Evolutionary conservation across 2,113 vertebrate genomes (phyloP).

Genomic region (Tetrao urogallus): DNA sequence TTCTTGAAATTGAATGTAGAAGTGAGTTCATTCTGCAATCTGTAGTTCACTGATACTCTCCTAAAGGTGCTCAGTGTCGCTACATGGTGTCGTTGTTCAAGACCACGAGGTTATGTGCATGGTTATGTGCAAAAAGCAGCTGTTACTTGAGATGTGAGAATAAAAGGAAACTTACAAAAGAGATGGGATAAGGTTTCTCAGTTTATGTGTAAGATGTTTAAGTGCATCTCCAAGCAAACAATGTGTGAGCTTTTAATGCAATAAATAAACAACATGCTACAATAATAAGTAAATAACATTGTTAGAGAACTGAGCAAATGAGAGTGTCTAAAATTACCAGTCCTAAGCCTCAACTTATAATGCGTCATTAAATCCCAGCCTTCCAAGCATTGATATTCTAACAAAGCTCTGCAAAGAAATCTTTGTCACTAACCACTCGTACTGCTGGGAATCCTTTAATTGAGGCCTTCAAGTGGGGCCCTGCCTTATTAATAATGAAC

Average conservation of each 20-base stretch:
- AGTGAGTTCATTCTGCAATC: neutral
- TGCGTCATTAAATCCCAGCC: accelerated
- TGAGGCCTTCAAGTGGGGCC: neutral
- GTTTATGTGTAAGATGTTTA: neutral
- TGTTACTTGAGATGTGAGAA: neutral
- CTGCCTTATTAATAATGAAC: neutral
- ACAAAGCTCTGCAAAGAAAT: neutral
- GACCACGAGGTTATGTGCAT: neutral
- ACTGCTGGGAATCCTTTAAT: neutral
- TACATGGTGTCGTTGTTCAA: accelerated
- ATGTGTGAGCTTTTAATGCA: neutral
- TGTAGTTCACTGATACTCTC: neutral
- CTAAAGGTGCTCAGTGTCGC: neutral
- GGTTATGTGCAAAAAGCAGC: neutral
- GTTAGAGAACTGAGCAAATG: neutral
- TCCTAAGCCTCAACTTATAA: neutral
- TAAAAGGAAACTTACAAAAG: neutral
- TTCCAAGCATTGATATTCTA: accelerated
- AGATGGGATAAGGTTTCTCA: neutral
- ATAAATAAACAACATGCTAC: neutral
- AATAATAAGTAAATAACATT: neutral
- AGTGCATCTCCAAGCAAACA: neutral
- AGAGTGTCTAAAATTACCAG: neutral
- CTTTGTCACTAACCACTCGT: accelerated
- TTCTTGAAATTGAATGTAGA: neutral